Base-by-base conservation (phyloP, 2,797 vertebrate species). In the Crotalus adamanteus region DNA sequence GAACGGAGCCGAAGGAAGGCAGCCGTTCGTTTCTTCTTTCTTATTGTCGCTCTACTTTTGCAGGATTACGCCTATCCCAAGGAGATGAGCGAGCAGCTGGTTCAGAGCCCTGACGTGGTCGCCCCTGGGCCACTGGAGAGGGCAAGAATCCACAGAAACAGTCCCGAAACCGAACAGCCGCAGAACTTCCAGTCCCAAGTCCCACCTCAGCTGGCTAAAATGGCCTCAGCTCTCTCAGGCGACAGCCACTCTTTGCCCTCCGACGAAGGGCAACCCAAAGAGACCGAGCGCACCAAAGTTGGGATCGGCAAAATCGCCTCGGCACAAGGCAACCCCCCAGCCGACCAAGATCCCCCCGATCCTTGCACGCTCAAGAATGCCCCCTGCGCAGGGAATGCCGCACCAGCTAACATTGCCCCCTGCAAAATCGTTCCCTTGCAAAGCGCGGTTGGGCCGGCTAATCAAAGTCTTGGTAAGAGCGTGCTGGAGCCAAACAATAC, bases 271-370 rank as follows among this genome's bases (percentile, higher is more conserved):
- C 98, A 98, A 97, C 95, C 96, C 57, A 98, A 96, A 3, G 98
- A 98, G 37, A 90, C 95, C 6, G 99, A 99, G 96, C 95, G 95
- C 96, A 98, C 94, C 91, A 98, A 98, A 97, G 97, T 97, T 0
- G 99, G 98, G 92, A 97, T 98, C 97, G 99, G 99, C 98, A 98
- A 98, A 97, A 98, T 96, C 95, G 95, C 97, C 47, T 96, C 98
- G 0, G 96, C 88, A n/a, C 97, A 97, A 73, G 97, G 96, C 90
- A 98, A 97, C 47, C 97, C 97, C 94, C 94, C 97, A 89, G 95
- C 97, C 25, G 95, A 96, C 91, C 97, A 97, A 96, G 98, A 99
- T 95, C 97, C 98, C 6, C 92, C 87, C 31, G 98, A 98, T 91
- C 96, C 93, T 20, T 97, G 94, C 14, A 93, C 95, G 1, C 94